phyloP scores from a whole-genome alignment of 2,113 vertebrate genomes.

The Panurus biarmicus region DNA sequence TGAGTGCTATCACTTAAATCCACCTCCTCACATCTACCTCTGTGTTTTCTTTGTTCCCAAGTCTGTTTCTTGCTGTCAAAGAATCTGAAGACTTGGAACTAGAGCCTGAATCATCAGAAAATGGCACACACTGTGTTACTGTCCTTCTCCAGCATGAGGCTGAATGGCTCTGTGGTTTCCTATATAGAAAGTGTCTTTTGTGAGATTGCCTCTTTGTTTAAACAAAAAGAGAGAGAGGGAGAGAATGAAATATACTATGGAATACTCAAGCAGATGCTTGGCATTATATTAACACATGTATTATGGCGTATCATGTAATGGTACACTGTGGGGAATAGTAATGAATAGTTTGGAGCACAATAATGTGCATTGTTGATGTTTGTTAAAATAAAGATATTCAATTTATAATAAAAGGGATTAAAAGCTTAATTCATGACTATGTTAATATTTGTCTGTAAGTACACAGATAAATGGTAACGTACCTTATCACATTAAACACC shows the following conservation, averaged over 20 bases:
- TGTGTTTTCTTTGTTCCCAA: not conserved
- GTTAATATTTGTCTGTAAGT: conserved; percentile 89
- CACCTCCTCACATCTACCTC: not conserved
- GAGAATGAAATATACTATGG: conserved; percentile 60
- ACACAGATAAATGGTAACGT: conserved; percentile 83
- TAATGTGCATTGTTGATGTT: conserved; percentile 82
- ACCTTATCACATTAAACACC: conserved; percentile 88
- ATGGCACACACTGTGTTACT: not conserved
- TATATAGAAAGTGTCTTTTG: conserved; percentile 47
- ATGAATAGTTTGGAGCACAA: conserved; percentile 79
- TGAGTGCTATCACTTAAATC: not conserved
- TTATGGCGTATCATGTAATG: conserved; percentile 75
- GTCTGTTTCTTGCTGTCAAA: not conserved
- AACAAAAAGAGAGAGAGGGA: conserved; percentile 51
- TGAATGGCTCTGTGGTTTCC: conserved; percentile 37
- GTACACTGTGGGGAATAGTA: conserved; percentile 75
- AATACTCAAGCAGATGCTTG: conserved; percentile 70
- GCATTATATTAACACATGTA: conserved; percentile 76
- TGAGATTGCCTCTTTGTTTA: conserved; percentile 67
- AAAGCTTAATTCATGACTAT: conserved; percentile 90
- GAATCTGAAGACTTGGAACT: not conserved
- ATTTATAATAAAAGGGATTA: conserved; percentile 91
- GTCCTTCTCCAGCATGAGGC: not conserved
- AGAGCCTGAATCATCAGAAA: not conserved
- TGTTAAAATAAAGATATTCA: conserved; percentile 94